A percentile compares a stretch with the other conserved stretches of the same genome.
phyloP scores from a whole-genome alignment of 1,140 invertebrate species.

The Lerema accius region DNA sequence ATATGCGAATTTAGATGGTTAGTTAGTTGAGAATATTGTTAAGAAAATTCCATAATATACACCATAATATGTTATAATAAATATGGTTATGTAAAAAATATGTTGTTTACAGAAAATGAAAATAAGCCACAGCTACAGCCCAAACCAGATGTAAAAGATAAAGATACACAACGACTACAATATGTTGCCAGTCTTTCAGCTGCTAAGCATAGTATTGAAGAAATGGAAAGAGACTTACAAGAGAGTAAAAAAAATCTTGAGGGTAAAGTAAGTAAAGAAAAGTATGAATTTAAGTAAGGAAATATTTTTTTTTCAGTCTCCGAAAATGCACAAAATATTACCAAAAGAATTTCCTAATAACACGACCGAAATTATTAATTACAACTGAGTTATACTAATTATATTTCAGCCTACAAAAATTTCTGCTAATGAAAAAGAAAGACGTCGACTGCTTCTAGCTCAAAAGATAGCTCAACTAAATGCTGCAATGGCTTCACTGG shows the following conservation, averaged over 20 bases:
- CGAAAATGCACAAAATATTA: too few relatives aligned
- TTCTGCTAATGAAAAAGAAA: not conserved
- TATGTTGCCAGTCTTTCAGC: conserved; percentile 37
- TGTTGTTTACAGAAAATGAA: not conserved
- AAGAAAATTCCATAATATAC: too few relatives aligned
- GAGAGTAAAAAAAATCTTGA: conserved; percentile 10
- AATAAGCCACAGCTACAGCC: not conserved
- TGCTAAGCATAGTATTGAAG: conserved; percentile 36
- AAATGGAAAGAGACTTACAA: conserved; percentile 38
- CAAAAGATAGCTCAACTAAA: conserved; percentile 35
- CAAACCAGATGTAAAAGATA: conserved; percentile 14
- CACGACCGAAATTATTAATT: too few relatives aligned
- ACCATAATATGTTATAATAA: too few relatives aligned
- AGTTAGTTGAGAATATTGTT: not conserved
- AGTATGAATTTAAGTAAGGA: too few relatives aligned
- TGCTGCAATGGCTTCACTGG: conserved; percentile 25
- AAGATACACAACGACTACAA: conserved; percentile 38
- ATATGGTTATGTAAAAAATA: too few relatives aligned
- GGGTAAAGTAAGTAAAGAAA: conserved; percentile 9
- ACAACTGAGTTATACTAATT: not conserved
- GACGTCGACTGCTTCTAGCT: conserved; percentile 4
- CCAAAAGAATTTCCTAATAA: too few relatives aligned
- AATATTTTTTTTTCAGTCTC: too few relatives aligned
- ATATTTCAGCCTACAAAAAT: conserved; percentile 1
- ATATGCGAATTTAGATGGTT: conserved; percentile 48